phyloP scores from a whole-genome alignment of 2,113 vertebrate species.

The Peromyscus californicus region DNA sequence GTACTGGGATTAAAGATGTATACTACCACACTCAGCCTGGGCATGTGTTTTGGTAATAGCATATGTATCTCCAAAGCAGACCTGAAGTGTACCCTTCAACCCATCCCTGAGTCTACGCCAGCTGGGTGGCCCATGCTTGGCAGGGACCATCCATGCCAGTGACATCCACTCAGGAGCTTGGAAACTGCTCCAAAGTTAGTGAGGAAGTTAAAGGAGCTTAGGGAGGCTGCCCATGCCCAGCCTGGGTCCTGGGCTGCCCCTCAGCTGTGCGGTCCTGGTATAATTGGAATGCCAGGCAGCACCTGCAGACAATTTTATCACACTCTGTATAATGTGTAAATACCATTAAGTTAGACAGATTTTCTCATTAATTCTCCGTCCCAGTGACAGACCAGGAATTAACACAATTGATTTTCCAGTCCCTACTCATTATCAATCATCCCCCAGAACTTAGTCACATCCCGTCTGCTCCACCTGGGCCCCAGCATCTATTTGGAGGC shows the following conservation, averaged over 20 bases:
- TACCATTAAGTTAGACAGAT: conserved; percentile 88
- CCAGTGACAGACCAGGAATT: conserved; percentile 89
- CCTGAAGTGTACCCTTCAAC: background rate
- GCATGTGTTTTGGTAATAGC: background rate
- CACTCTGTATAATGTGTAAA: conserved; percentile 89
- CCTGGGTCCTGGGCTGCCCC: background rate
- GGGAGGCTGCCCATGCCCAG: background rate
- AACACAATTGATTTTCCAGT: conserved; percentile 90
- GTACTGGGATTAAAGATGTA: too few species aligned
- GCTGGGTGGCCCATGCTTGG: background rate
- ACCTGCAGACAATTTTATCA: conserved; percentile 87
- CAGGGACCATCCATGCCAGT: background rate
- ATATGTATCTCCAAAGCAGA: too few species aligned
- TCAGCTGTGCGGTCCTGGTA: conserved; percentile 45
- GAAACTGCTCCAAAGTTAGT: background rate
- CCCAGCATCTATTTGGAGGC: conserved; percentile 78
- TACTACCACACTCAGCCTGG: background rate
- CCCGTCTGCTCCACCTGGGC: conserved; percentile 87
- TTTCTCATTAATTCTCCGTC: conserved; percentile 90
- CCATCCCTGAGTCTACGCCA: background rate
- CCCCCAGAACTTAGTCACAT: conserved; percentile 87
- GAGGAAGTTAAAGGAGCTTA: fast-evolving
- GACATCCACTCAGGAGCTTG: background rate
- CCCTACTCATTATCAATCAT: conserved; percentile 89
- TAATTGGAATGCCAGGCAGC: conserved; percentile 82